phyloP scores from a whole-genome alignment of 2,888 invertebrate genomes.

The Pammene fasciana region DNA sequence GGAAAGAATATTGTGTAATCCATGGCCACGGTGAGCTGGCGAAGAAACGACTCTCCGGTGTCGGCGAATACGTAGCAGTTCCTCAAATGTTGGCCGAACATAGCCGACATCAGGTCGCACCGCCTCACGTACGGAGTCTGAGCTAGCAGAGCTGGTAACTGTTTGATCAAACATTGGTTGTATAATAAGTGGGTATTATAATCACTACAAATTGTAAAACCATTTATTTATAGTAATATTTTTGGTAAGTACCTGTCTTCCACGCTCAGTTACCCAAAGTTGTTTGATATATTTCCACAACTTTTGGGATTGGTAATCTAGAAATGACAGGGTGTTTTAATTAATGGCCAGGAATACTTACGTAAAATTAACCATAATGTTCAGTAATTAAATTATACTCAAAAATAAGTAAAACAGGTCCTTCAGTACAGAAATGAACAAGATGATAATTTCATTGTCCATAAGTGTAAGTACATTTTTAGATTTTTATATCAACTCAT shows the following conservation, averaged over 20 bases:
- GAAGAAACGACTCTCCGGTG: conserved; percentile 75
- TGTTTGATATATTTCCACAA: conserved; percentile 77
- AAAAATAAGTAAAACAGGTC: too few species aligned
- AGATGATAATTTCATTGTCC: too few species aligned
- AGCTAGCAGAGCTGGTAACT: conserved; percentile 69
- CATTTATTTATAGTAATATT: neutral
- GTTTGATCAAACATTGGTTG: conserved; percentile 26
- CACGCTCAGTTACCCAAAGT: conserved; percentile 79
- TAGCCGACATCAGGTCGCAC: conserved; percentile 77
- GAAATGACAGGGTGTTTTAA: neutral
- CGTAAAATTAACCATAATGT: too few species aligned
- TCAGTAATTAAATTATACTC: too few species aligned
- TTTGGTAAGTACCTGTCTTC: conserved; percentile 66
- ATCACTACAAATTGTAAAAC: neutral
- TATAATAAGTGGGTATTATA: neutral
- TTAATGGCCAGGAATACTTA: too few species aligned
- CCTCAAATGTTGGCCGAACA: conserved; percentile 79
- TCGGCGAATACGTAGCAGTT: conserved; percentile 79
- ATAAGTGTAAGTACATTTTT: too few species aligned
- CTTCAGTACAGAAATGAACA: too few species aligned
- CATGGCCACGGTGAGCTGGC: conserved; percentile 75
- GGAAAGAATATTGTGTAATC: conserved; percentile 78
- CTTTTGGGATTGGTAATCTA: conserved; percentile 76
- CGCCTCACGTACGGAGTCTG: conserved; percentile 76
- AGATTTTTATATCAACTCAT: too few species aligned